Base-by-base conservation (phyloP, 1,140 invertebrate genomes). In the Sarcophaga peregrina region DNA sequence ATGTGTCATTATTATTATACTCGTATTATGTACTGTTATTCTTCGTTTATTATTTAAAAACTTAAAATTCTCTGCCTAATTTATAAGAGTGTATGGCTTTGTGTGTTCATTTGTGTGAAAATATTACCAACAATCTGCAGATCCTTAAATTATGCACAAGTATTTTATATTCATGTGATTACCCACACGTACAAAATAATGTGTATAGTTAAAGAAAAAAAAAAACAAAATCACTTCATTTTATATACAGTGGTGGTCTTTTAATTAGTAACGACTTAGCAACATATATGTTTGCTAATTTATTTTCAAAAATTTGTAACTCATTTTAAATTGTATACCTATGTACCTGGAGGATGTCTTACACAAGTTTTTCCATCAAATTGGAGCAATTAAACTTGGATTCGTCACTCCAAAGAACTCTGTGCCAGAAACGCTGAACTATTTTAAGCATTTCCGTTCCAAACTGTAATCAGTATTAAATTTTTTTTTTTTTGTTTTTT, bases 141-240 rank as follows among this genome's bases (percentile, higher is more conserved):
- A 17, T 46, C 5, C 50, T 37, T 46, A 74, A 62, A 82, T 82
- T 82, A 74, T 73, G 62, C 62, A 82, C 11, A 54, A 74, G 62
- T 17, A 52, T 47, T 80, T 46, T 58, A 58, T 58, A 58, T 58
- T 58, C 54, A 58, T 58, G n/a, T n/a, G 9, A 52, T 13, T 52
- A 10, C 11, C 15, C 54, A 58, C n/a, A 58, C 54, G 7, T 13
- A 58, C 54, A 13, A 7, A 58, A 58, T n/a, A 58, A 58, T 58
- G 54, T 58, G 15, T 58, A n/a, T 58, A 15, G 15, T 15, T 15
- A 58, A 37, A 37, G 25, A 37, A 37, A 37, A 37, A 4, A 37
- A 37, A 37, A 37, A 37, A 37, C 4, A 37, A 37, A 37, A 37
- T 37, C 54, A 58, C 13, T 58, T 58, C 0, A n/a, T 58, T 58